These are phyloP conservation scores for Rhagologus leucostigma DNA, from an alignment of 2,113 vertebrate species.

Conservation along the genomic window DNA sequence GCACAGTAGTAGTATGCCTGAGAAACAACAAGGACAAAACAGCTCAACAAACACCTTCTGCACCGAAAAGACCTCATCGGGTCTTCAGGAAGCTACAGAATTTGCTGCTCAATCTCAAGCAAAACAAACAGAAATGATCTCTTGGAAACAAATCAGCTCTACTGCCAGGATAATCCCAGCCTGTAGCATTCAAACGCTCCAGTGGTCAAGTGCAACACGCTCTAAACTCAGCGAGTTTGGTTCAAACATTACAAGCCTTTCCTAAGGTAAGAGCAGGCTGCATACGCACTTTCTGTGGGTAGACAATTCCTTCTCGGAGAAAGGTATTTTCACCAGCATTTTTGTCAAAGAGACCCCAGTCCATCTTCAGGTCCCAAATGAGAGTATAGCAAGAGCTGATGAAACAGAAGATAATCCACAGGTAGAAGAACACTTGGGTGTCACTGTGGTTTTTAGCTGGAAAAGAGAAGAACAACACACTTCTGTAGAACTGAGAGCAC, in stretches of 20 bases:
- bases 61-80: background rate
- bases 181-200: background rate
- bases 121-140: fast-evolving
- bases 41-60: background rate
- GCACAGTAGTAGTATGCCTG: constrained; percentile 99
- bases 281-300: constrained; percentile 91
- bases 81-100: background rate
- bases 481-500: background rate
- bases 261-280: background rate
- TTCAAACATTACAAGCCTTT: background rate
- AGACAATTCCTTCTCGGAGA: constrained; percentile 97
- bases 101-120: background rate
- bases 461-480: constrained; percentile 30
- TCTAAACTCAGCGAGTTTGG: background rate
- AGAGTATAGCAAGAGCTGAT: constrained; percentile 96
- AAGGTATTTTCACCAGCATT: constrained; percentile 97
- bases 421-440: constrained; percentile 90
- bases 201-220: background rate
- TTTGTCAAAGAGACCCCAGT: constrained; percentile 97
- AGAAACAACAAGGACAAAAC: background rate
- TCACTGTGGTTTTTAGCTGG: constrained; percentile 86
- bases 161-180: background rate
- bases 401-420: constrained; percentile 88
- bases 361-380: constrained; percentile 99
- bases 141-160: background rate